A percentile compares a stretch with the other conserved stretches of the same genome.
phyloP scores from a whole-genome alignment of 2,888 invertebrate genomes.

The Taenaris catops region DNA sequence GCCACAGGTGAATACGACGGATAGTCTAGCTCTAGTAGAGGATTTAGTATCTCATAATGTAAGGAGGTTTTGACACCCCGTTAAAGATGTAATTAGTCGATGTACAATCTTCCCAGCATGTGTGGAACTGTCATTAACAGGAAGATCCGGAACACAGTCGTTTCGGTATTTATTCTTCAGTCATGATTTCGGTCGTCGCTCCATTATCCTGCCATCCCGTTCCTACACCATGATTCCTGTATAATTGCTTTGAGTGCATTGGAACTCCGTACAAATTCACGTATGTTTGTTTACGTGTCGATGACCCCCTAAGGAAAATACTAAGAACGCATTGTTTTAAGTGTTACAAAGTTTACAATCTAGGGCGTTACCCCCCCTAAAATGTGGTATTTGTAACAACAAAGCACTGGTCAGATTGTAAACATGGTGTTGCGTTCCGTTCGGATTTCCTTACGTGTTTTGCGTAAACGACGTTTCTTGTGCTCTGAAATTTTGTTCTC shows the following conservation, averaged over 20 bases:
- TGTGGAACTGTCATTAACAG: constrained; percentile 53
- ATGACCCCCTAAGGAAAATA: constrained; percentile 59
- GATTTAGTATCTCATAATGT: constrained; percentile 59
- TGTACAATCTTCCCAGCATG: constrained; percentile 69
- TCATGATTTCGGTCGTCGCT: constrained; percentile 28
- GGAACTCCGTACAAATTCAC: constrained; percentile 32
- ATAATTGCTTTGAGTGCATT: constrained; percentile 33
- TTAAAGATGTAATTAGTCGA: constrained; percentile 64
- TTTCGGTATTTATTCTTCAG: constrained; percentile 31
- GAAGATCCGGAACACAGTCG: constrained; percentile 51
- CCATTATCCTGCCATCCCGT: constrained; percentile 32
- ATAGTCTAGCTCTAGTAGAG: constrained; percentile 65
- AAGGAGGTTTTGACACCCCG: constrained; percentile 48
- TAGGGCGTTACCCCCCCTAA: constrained; percentile 69
- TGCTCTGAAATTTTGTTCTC: too few species aligned
- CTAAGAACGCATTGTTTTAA: constrained; percentile 62
- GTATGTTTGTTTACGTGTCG: constrained; percentile 67
- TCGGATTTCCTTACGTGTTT: too few species aligned
- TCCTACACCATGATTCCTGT: constrained; percentile 30
- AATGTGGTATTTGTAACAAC: constrained; percentile 62
- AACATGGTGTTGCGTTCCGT: constrained; percentile 53
- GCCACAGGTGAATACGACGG: constrained; percentile 69
- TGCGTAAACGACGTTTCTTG: too few species aligned
- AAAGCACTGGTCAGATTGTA: constrained; percentile 45
- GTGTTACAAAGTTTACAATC: constrained; percentile 58